phyloP scores from a whole-genome alignment of 2,113 vertebrate species.

The Sapajus apella region DNA sequence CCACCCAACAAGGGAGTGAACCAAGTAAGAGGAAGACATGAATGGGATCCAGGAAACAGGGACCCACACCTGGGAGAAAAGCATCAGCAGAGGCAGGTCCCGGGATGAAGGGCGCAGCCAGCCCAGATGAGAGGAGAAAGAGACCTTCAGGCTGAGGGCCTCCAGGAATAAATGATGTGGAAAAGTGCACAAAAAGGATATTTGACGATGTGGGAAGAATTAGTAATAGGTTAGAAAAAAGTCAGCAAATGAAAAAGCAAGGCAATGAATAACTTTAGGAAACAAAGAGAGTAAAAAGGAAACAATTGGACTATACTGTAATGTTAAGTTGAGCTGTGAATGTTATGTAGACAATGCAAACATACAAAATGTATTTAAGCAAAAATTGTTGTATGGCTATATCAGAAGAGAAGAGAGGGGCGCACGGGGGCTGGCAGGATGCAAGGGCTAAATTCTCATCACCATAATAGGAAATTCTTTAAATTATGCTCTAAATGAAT shows the following conservation, averaged over 20 bases:
- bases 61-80: background rate
- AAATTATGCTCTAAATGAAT: background rate
- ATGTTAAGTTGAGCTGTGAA: rapidly evolving
- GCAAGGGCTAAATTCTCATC: rapidly evolving
- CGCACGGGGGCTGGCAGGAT: background rate
- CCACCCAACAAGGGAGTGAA: no score
- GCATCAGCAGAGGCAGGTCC: background rate
- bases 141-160: background rate
- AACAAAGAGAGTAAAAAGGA: background rate
- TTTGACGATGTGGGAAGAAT: background rate
- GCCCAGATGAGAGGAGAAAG: background rate
- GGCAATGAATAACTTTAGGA: background rate
- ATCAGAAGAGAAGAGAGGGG: background rate
- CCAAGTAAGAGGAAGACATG: no score
- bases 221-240: background rate
- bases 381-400: rapidly evolving
- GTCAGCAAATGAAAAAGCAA: background rate
- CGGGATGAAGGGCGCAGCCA: rapidly evolving
- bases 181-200: rapidly evolving
- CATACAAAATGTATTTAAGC: no score
- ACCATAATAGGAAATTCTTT: rapidly evolving
- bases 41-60: background rate
- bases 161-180: background rate
- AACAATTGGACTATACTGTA: rapidly evolving
- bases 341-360: rapidly evolving